Evolutionary conservation across 2,888 invertebrate species (phyloP), one percentile per base, ranked within the genome.

Genomic region (Aromia moschata): DNA sequence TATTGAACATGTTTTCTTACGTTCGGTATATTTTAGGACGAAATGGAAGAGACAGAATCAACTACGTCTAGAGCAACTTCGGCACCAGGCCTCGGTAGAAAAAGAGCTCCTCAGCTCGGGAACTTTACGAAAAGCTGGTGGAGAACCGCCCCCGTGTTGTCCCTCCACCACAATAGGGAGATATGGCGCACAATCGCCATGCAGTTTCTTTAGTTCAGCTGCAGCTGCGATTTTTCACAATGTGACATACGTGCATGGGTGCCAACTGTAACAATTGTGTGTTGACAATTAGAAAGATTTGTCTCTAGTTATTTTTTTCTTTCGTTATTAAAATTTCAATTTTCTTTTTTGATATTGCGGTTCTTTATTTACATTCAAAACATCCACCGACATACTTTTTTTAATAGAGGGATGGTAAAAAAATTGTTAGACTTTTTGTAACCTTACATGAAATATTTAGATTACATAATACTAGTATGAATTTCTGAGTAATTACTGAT

Each of bases 1-100:
- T n/a, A n/a, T n/a, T n/a, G n/a, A n/a, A n/a, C n/a, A n/a, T n/a
- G n/a, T n/a, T n/a, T n/a, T n/a, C n/a, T n/a, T n/a, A n/a, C n/a
- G n/a, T n/a, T n/a, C n/a, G n/a, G n/a, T n/a, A n/a, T 25, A 7
- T 76, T 77, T 14, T 74, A 93, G 93, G 78, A 93, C 93, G 56
- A 93, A 93, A 82, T 93, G 93, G 93, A 93, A 93, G 81, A 86
- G 93, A 0, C 93, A 93, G 77, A 95, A 94, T 79, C 95, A 95
- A 74, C 83, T 94, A 41, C 87, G 94, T 0, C 75, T 94, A 54
- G 94, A 94, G 74, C 94, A 94, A 75, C 80, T 94, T 4, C 88
- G 94, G 0, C 93, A 94, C 75, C 93, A 94, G 76, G 92, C 93
- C 17, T 88, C 89, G 9, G 86, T 88, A 44, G 91, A 91, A 73